Evolutionary conservation across 2,113 vertebrate genomes (phyloP).

Genomic region (Embiotoca jacksoni): DNA sequence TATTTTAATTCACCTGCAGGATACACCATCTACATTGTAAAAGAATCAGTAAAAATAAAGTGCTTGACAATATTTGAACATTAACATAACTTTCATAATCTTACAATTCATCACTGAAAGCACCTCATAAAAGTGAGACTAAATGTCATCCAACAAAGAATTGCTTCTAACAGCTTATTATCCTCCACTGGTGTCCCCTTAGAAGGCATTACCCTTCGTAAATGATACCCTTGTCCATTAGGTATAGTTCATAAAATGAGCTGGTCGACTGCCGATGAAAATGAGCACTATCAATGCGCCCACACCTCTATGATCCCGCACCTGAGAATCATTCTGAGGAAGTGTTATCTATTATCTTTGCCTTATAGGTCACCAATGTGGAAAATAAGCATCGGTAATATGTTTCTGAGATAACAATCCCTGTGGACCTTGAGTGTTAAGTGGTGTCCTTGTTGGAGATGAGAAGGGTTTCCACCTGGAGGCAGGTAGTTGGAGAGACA

Average conservation of each 20-base stretch:
- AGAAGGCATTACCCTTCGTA: constrained; percentile 74
- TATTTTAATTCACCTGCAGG: constrained; percentile 6
- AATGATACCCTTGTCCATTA: constrained; percentile 67
- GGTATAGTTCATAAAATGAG: constrained; percentile 58
- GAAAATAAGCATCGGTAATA: constrained; percentile 36
- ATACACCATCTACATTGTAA: not conserved
- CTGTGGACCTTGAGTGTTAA: constrained; percentile 24
- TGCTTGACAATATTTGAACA: constrained; percentile 18
- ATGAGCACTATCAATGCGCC: constrained; percentile 44
- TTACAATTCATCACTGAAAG: constrained; percentile 41
- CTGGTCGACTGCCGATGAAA: constrained; percentile 64
- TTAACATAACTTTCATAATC: constrained; percentile 45
- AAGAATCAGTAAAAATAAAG: constrained; percentile 23
- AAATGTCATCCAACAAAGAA: constrained; percentile 58
- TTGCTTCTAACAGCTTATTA: constrained; percentile 50
- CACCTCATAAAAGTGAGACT: constrained; percentile 25
- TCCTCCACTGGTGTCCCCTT: constrained; percentile 49
- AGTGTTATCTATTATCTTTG: constrained; percentile 43
- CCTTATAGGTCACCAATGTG: constrained; percentile 27
- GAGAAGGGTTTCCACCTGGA: constrained; percentile 8
- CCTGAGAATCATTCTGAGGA: constrained; percentile 27
- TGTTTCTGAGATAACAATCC: constrained; percentile 6
- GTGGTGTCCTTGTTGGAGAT: constrained; percentile 30
- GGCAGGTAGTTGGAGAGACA: not conserved
- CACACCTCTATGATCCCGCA: constrained; percentile 40